Evolutionary conservation across 2,797 vertebrate genomes (phyloP).

Genomic region (Selene dorsalis): DNA sequence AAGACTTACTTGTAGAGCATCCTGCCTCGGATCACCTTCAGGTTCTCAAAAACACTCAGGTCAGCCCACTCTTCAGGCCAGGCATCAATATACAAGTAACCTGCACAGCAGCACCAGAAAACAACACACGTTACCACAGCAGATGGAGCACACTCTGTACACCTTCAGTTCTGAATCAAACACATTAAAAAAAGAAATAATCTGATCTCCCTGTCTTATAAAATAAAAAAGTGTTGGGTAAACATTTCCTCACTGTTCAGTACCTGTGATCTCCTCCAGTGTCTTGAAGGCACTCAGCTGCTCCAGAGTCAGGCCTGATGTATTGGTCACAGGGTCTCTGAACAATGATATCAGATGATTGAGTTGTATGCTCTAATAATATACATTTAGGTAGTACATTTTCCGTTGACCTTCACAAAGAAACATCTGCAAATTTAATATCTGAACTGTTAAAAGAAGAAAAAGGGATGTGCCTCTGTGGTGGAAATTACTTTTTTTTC

Average conservation of each 20-base stretch:
- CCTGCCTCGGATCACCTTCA: constrained; percentile 91
- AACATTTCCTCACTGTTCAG: background rate
- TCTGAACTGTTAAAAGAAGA: constrained; percentile 10
- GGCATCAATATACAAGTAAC: constrained; percentile 92
- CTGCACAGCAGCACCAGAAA: constrained; percentile 73
- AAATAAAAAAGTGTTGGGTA: background rate
- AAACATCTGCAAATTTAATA: constrained; percentile 23
- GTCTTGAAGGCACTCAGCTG: constrained; percentile 87
- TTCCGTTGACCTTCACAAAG: constrained; percentile 10
- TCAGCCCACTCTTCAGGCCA: constrained; percentile 87
- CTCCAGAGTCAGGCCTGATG: constrained; percentile 81
- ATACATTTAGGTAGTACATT: background rate
- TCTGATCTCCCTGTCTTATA: background rate
- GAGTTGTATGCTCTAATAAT: background rate
- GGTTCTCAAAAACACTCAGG: constrained; percentile 92
- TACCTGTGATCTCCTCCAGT: constrained; percentile 97
- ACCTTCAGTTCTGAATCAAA: background rate
- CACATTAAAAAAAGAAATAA: background rate
- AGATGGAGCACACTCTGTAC: background rate
- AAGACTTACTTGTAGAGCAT: constrained; percentile 94
- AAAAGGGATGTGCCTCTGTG: constrained; percentile 3
- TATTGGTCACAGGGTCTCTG: constrained; percentile 85
- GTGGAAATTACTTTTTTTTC: background rate
- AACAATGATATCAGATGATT: background rate
- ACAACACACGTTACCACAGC: background rate